phyloP scores from a whole-genome alignment of 2,888 invertebrate species.

The Mongoloraphidia duomilia region DNA sequence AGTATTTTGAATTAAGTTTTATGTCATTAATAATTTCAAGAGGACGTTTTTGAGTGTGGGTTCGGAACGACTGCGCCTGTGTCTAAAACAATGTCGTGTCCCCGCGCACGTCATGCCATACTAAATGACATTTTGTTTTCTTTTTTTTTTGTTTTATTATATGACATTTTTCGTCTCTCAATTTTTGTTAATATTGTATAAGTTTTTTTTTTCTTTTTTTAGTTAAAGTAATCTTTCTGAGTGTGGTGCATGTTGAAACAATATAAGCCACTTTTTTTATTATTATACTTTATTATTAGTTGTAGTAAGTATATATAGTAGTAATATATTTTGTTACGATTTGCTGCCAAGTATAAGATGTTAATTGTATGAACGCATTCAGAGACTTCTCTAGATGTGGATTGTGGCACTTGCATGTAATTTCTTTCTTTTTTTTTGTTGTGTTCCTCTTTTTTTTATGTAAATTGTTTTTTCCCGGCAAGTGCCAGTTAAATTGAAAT shows the following conservation, averaged over 20 bases:
- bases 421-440: slow-evolving; percentile 1
- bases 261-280: slow-evolving; percentile 8
- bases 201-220: slow-evolving; percentile 4
- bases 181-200: slow-evolving; percentile 17
- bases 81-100: background rate
- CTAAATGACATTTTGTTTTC: slow-evolving; percentile 12
- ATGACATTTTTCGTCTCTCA: slow-evolving; percentile 19
- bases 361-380: slow-evolving; percentile 4
- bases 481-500: too few species aligned
- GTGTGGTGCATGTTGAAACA: slow-evolving; percentile 28
- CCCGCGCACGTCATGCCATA: slow-evolving; percentile 4
- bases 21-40: too few species aligned
- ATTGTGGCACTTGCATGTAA: slow-evolving; percentile 3
- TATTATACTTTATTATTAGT: slow-evolving; percentile 25
- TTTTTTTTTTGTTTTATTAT: slow-evolving; percentile 21
- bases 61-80: too few species aligned
- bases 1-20: too few species aligned
- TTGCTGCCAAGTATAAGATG: slow-evolving; percentile 37
- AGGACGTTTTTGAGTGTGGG: too few species aligned
- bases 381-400: background rate
- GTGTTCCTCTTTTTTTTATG: background rate
- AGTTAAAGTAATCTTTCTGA: slow-evolving; percentile 4
- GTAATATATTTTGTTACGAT: slow-evolving; percentile 26
- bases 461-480: too few species aligned
- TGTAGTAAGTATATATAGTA: slow-evolving; percentile 23